These are phyloP conservation scores for Physeter macrocephalus DNA, from an alignment of 2,113 vertebrate genomes.

Conservation along the genomic window DNA sequence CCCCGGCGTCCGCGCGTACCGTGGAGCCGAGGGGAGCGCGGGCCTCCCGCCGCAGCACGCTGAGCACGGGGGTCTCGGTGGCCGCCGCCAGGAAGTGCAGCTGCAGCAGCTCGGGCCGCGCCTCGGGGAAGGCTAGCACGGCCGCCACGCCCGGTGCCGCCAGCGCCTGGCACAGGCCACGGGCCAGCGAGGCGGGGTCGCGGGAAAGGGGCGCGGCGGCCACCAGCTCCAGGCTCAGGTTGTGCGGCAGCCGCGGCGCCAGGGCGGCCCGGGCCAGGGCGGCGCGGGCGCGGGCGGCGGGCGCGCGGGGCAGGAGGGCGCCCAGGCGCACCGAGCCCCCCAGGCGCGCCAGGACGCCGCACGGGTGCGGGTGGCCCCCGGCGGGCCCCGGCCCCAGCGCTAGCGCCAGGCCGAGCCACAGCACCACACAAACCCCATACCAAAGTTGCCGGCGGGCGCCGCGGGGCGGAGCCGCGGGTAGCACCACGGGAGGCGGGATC, in stretches of 20 bases:
- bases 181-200: conserved; percentile 87
- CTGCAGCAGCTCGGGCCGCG: conserved; percentile 88
- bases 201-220: conserved; percentile 68
- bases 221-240: conserved; percentile 87
- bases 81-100: conserved; percentile 89
- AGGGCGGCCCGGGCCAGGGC: conserved; percentile 75
- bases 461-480: neutral
- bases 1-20: conserved; percentile 77
- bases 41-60: conserved; percentile 84
- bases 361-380: conserved; percentile 78
- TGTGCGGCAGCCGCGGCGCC: conserved; percentile 78
- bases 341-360: conserved; percentile 80
- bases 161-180: conserved; percentile 84
- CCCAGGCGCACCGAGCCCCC: conserved; percentile 86
- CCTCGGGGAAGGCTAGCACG: conserved; percentile 89
- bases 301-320: conserved; percentile 81
- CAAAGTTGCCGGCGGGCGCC: neutral
- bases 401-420: conserved; percentile 48
- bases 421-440: conserved; percentile 51
- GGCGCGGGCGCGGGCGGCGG: conserved; percentile 71
- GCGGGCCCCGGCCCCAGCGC: neutral
- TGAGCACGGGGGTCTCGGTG: conserved; percentile 89
- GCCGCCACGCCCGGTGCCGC: conserved; percentile 86
- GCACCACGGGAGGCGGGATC: neutral
- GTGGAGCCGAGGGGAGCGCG: conserved; percentile 83